Percentiles rank a stretch among this genome's conserved stretches.
These are phyloP conservation scores for Sylvilagus bachmani DNA, from an alignment of 2,113 vertebrate genomes.

Conservation along the genomic window DNA sequence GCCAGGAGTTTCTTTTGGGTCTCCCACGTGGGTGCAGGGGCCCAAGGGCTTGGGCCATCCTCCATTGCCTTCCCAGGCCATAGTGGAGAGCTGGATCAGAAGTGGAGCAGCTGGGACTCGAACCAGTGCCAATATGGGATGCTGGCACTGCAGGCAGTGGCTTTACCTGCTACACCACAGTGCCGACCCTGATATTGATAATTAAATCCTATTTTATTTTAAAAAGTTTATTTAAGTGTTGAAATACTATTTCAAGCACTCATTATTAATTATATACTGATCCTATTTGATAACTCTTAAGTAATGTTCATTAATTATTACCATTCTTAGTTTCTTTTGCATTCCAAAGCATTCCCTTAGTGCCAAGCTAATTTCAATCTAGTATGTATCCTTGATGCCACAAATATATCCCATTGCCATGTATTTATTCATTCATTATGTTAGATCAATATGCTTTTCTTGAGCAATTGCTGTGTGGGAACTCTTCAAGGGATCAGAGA, in stretches of 20 bases:
- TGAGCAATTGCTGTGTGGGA: neutral
- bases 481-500: neutral
- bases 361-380: neutral
- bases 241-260: neutral
- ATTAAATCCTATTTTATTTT: neutral
- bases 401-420: neutral
- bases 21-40: no score
- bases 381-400: neutral
- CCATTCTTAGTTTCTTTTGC: slow-evolving; percentile 31
- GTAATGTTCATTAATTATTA: slow-evolving; percentile 29
- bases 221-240: slow-evolving; percentile 34
- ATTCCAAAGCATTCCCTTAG: slow-evolving; percentile 38
- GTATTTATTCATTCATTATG: slow-evolving; percentile 34
- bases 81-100: no score
- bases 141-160: no score
- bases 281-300: slow-evolving; percentile 42
- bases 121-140: no score
- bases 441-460: slow-evolving; percentile 5
- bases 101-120: no score
- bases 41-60: no score
- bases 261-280: neutral
- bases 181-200: no score
- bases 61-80: no score
- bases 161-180: no score
- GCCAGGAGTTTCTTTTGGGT: no score